A percentile compares a stretch with the other conserved stretches of the same genome.
Evolutionary conservation across 2,113 vertebrate species (phyloP).

Genomic region (Aegotheles bennettii): DNA sequence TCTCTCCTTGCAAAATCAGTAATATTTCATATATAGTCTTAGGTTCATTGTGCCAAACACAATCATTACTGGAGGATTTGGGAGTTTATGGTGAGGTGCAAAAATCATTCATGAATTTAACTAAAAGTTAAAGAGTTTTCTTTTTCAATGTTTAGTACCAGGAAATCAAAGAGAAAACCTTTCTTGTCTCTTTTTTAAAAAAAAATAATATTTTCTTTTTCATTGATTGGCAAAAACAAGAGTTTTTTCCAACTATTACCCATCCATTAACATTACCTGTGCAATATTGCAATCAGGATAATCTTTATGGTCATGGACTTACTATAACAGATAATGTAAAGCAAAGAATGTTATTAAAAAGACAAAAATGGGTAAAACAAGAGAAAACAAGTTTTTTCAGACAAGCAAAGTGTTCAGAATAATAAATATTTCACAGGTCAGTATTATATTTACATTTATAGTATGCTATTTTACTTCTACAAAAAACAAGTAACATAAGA

Average conservation of each 20-base stretch:
- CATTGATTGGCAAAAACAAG: not conserved
- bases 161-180: accelerated
- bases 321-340: not conserved
- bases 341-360: not conserved
- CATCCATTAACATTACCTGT: not conserved
- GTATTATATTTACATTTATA: not conserved
- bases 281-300: not conserved
- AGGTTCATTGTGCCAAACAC: not conserved
- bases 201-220: not conserved
- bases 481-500: not conserved
- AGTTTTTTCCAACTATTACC: not conserved
- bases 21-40: not conserved
- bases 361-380: not conserved
- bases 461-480: not conserved
- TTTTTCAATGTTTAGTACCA: not conserved
- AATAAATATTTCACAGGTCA: not conserved
- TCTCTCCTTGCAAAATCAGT: not conserved
- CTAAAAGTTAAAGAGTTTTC: not conserved
- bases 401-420: not conserved
- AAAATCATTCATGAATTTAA: not conserved
- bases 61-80: not conserved
- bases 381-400: not conserved
- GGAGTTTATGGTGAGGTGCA: not conserved
- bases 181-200: accelerated
- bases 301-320: not conserved